Percentiles rank a stretch among this genome's conserved stretches.
These are phyloP conservation scores for Apolygus lucorum DNA, from an alignment of 1,140 invertebrate species.

Conservation along the genomic window DNA sequence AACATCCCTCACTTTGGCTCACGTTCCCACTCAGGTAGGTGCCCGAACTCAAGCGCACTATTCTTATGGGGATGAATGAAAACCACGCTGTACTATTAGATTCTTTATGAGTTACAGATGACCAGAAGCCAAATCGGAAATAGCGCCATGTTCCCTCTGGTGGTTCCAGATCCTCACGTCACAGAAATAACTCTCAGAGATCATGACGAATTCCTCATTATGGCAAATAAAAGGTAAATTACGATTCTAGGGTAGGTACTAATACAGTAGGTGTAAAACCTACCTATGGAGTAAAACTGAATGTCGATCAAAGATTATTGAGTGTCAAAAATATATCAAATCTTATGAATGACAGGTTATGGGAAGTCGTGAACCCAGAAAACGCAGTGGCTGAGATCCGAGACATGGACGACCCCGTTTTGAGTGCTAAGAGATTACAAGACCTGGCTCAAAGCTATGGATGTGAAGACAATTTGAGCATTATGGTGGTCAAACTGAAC, in stretches of 20 bases:
- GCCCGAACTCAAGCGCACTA: too few relatives aligned
- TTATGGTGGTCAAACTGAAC: slow-evolving; percentile 63
- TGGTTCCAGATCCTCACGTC: slow-evolving; percentile 62
- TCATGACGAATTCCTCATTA: slow-evolving; percentile 69
- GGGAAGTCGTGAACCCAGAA: slow-evolving; percentile 64
- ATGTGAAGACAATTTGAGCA: slow-evolving; percentile 67
- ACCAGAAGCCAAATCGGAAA: slow-evolving; percentile 48
- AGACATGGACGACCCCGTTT: slow-evolving; percentile 60
- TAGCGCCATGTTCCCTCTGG: slow-evolving; percentile 52
- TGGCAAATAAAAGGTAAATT: slow-evolving; percentile 55
- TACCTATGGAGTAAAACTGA: neutral
- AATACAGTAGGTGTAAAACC: too few relatives aligned
- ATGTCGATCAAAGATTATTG: neutral
- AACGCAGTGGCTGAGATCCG: slow-evolving; percentile 65
- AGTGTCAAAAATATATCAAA: neutral
- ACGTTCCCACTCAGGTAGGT: slow-evolving; percentile 33
- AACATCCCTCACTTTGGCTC: slow-evolving; percentile 44
- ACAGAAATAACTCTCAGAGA: slow-evolving; percentile 65
- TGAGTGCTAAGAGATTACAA: slow-evolving; percentile 70
- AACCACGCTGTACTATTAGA: too few relatives aligned
- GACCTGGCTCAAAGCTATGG: slow-evolving; percentile 75
- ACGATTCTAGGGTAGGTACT: too few relatives aligned
- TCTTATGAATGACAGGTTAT: slow-evolving; percentile 43
- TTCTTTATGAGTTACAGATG: too few relatives aligned
- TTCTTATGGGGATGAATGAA: too few relatives aligned